Percentiles rank a stretch among this genome's conserved stretches.
Evolutionary conservation across 2,888 invertebrate genomes (phyloP).

Genomic region (Mythimna impura): DNA sequence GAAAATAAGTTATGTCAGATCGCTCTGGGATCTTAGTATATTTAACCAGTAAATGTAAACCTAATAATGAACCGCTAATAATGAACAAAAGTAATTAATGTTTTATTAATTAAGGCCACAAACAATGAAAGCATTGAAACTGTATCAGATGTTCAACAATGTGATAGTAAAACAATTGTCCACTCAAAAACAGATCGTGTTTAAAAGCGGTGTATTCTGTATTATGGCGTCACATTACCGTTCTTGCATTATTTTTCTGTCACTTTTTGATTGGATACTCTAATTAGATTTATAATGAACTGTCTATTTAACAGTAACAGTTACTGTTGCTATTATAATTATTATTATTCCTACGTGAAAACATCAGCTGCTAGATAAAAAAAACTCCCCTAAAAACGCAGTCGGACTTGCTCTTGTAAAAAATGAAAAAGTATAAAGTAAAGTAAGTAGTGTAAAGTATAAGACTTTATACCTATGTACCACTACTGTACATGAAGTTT

Average conservation of each 20-base stretch:
- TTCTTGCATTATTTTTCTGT: neutral
- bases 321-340: neutral
- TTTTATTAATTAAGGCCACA: conserved; percentile 27
- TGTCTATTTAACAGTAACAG: neutral
- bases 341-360: neutral
- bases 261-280: neutral
- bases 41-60: too few species aligned
- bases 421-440: neutral
- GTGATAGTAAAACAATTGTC: conserved; percentile 12
- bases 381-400: too few species aligned
- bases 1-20: too few species aligned
- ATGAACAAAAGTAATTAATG: conserved; percentile 16
- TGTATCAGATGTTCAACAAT: conserved; percentile 10
- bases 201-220: conserved; percentile 11
- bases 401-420: neutral
- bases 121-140: conserved; percentile 32
- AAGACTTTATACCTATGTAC: too few species aligned
- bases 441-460: too few species aligned
- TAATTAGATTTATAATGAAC: neutral
- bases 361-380: too few species aligned
- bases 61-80: neutral
- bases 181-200: conserved; percentile 24
- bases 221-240: neutral
- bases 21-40: too few species aligned
- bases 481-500: too few species aligned